Evolutionary conservation across 2,797 vertebrate genomes (phyloP).

Genomic region (Lagodon rhomboides): DNA sequence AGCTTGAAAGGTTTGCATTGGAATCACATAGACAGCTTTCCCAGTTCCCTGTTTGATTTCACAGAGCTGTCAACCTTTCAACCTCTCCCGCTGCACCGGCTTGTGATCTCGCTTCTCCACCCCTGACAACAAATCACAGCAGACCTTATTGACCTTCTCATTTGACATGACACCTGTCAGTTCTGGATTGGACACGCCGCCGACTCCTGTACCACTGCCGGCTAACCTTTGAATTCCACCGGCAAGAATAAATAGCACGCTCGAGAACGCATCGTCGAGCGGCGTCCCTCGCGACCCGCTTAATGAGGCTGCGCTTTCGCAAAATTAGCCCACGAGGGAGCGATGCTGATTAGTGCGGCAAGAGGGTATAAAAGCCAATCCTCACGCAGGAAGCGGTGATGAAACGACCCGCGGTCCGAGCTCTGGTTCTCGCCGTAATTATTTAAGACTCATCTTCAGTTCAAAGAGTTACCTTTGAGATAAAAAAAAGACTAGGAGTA

Average conservation of each 20-base stretch:
- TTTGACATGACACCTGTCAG: constrained; percentile 60
- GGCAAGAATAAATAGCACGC: neutral
- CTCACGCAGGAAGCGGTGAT: constrained; percentile 50
- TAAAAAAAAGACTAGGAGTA: constrained; percentile 22
- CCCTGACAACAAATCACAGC: constrained; percentile 51
- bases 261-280: constrained; percentile 22
- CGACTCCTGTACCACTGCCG: neutral
- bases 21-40: neutral
- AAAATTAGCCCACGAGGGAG: constrained; percentile 55
- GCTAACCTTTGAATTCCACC: constrained; percentile 63
- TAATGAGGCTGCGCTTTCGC: constrained; percentile 37
- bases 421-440: constrained; percentile 46
- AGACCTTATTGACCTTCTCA: constrained; percentile 60
- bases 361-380: constrained; percentile 36
- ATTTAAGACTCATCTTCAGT: constrained; percentile 47
- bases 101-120: constrained; percentile 39
- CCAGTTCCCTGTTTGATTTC: neutral
- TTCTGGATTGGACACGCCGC: constrained; percentile 33
- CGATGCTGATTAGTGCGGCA: constrained; percentile 41
- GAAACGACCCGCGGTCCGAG: constrained; percentile 31
- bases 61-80: constrained; percentile 39
- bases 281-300: constrained; percentile 25
- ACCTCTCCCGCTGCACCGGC: neutral
- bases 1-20: neutral
- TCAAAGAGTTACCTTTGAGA: constrained; percentile 54